These are phyloP conservation scores for Beris morrisii DNA, from an alignment of 2,888 invertebrate genomes.

Conservation along the genomic window DNA sequence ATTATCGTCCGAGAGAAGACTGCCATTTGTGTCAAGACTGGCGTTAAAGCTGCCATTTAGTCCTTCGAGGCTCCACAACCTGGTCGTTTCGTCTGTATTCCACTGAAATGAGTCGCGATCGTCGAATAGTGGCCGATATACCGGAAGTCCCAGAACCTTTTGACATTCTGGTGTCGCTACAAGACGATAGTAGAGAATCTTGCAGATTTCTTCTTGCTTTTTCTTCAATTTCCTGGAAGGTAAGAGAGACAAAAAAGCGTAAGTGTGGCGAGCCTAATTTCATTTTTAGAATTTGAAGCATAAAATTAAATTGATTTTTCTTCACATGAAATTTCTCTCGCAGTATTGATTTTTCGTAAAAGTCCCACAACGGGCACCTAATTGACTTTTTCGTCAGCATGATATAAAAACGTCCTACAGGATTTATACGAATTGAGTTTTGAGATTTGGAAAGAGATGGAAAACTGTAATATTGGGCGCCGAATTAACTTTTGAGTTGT, in stretches of 20 bases:
- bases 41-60: slow-evolving; percentile 47
- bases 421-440: no score
- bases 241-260: slow-evolving; percentile 20
- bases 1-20: slow-evolving; percentile 36
- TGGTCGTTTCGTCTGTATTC: slow-evolving; percentile 51
- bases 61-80: slow-evolving; percentile 38
- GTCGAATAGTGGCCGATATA: slow-evolving; percentile 55
- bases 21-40: slow-evolving; percentile 38
- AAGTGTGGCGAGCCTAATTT: no score
- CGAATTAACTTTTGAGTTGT: no score
- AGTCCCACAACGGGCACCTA: no score
- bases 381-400: no score
- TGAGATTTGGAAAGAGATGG: no score
- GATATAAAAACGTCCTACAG: no score
- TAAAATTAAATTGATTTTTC: no score
- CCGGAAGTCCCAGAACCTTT: slow-evolving; percentile 58
- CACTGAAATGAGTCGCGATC: slow-evolving; percentile 51
- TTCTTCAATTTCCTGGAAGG: slow-evolving; percentile 71
- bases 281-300: no score
- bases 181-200: slow-evolving; percentile 65
- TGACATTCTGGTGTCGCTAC: slow-evolving; percentile 65
- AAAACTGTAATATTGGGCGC: no score
- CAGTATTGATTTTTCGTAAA: no score
- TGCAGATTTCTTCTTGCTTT: slow-evolving; percentile 73
- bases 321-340: no score